These are phyloP conservation scores for Epinotia brunnichana DNA, from an alignment of 2,888 invertebrate species.

Conservation along the genomic window DNA sequence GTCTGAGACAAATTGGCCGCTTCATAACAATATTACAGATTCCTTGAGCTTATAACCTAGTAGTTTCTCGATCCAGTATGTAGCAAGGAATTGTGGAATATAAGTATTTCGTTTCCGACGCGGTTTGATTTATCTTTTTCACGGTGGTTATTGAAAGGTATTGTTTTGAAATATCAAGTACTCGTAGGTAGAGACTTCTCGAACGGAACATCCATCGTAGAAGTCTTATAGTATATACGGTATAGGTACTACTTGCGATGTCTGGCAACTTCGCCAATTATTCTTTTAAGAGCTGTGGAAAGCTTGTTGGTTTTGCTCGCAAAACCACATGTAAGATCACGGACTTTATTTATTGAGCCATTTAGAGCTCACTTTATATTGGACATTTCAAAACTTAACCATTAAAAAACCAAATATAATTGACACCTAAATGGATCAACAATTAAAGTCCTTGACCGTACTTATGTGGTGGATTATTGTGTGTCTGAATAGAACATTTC, in stretches of 20 bases:
- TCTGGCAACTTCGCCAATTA: slow-evolving; percentile 1
- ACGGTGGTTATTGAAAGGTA: background rate
- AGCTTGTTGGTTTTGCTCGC: too few species aligned
- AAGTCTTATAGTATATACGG: background rate
- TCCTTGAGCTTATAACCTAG: slow-evolving; percentile 31
- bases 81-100: background rate
- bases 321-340: background rate
- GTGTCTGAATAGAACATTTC: background rate
- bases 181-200: too few species aligned
- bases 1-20: slow-evolving; percentile 42
- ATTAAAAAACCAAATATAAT: too few species aligned
- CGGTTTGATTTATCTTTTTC: background rate
- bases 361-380: too few species aligned
- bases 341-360: too few species aligned
- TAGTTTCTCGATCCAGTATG: slow-evolving; percentile 26
- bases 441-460: too few species aligned
- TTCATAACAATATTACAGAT: slow-evolving; percentile 42
- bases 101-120: background rate
- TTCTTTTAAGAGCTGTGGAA: background rate
- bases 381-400: too few species aligned
- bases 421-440: too few species aligned
- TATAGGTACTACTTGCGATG: background rate
- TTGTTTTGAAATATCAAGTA: background rate
- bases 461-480: background rate
- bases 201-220: too few species aligned